phyloP scores from a whole-genome alignment of 2,113 vertebrate species.

The Rhea pennata region DNA sequence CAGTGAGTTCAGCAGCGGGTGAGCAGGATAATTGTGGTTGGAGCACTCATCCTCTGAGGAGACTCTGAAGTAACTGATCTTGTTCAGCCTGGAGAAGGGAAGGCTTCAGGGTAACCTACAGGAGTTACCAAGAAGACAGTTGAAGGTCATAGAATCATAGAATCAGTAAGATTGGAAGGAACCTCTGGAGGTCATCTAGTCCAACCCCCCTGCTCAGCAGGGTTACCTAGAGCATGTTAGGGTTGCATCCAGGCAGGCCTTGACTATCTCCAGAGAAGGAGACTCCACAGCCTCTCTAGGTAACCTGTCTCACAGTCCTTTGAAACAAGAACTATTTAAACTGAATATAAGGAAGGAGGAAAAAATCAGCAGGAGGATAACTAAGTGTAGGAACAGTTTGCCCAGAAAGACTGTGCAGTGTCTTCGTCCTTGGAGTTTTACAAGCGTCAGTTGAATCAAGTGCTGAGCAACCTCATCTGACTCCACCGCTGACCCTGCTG shows the following conservation, averaged over 20 bases:
- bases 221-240: too few relatives aligned
- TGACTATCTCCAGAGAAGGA: too few relatives aligned
- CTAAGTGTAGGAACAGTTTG: neutral
- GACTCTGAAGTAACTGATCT: neutral
- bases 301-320: neutral
- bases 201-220: too few relatives aligned
- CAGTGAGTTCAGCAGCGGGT: neutral
- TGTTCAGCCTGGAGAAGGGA: neutral
- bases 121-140: neutral
- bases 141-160: neutral
- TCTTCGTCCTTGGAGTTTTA: neutral
- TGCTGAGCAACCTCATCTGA: too few relatives aligned
- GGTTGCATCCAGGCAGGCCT: too few relatives aligned
- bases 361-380: neutral
- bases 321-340: neutral
- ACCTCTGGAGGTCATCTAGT: too few relatives aligned
- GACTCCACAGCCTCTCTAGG: too few relatives aligned
- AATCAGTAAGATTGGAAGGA: too few relatives aligned
- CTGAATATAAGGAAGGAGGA: neutral
- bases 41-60: neutral
- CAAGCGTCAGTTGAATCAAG: neutral
- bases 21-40: neutral
- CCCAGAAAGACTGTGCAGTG: neutral
- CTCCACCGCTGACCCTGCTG: too few relatives aligned
- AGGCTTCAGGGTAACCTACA: neutral